Evolutionary conservation across 2,797 vertebrate species (phyloP).

Genomic region (Oreochromis mossambicus): DNA sequence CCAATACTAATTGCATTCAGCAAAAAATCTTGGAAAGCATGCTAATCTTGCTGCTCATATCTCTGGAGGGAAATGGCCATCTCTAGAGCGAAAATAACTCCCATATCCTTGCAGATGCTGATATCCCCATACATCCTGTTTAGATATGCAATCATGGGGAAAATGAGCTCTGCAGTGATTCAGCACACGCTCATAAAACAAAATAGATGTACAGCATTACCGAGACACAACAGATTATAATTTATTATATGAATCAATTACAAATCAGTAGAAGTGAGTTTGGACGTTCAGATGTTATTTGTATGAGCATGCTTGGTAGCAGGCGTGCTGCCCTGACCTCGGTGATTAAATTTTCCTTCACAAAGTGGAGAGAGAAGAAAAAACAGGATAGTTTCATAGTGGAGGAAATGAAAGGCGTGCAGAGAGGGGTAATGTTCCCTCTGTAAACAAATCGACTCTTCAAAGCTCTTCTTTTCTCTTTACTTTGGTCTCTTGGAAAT

Average conservation of each 20-base stretch:
- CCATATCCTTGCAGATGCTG: conserved; percentile 16
- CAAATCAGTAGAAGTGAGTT: neutral
- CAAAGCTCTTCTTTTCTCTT: conserved; percentile 5
- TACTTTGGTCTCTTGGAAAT: conserved; percentile 10
- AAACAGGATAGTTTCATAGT: neutral
- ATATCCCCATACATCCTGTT: conserved; percentile 60
- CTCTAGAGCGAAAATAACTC: conserved; percentile 29
- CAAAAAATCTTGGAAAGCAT: neutral
- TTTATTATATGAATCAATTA: neutral
- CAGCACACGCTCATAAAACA: neutral
- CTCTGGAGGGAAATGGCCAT: conserved; percentile 1
- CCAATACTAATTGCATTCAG: neutral
- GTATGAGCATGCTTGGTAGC: neutral
- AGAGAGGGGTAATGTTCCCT: conserved; percentile 20
- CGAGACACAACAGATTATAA: neutral
- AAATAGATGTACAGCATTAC: neutral
- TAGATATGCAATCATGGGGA: conserved; percentile 41
- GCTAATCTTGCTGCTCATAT: neutral
- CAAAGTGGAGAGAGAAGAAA: neutral
- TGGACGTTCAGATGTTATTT: neutral
- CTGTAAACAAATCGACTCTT: conserved; percentile 32
- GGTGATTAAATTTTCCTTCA: conserved; percentile 23
- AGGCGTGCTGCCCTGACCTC: neutral
- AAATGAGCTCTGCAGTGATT: conserved; percentile 17
- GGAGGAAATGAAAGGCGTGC: conserved; percentile 57